Base-by-base conservation (phyloP, 2,113 vertebrate genomes). In the Erythrocebus patas region DNA sequence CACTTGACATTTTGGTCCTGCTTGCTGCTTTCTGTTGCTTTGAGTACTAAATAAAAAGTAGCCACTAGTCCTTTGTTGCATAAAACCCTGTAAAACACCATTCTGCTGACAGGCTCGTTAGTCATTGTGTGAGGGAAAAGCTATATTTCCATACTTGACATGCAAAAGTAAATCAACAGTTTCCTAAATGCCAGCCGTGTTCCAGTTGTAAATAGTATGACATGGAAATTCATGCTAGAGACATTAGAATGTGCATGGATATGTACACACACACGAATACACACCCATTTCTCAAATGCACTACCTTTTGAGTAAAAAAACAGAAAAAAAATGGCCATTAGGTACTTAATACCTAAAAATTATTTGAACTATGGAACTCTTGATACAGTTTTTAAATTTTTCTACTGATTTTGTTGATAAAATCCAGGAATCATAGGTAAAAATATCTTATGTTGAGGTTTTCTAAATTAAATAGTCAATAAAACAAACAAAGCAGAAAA, bases 101-200 rank as follows among this genome's bases (percentile, higher is more conserved):
- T 78, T 83, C 48, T 73, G 3, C 66, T 89, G 94, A 97, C 88
- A 97, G 82, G 66, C 45, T 97, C 81, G 73, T 98, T 96, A 98
- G 91, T 91, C 32, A 96, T 38, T 64, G 16, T 79, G 50, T 52
- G 40, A 9, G 4, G 16, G 40, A 35, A 97, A 94, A 96, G 93
- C 72, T 86, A 1, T 93, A 92, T 95, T 98, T 97, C 66, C 45
- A 30, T 83, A 57, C 57, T 80, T 82, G 97, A 97, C 92, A 82
- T 85, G 38, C 50, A 91, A 90, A 93, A 97, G 82, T 96, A 97
- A 97, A 97, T 97, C 96, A 97, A 3, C 4, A 3, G 68, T 88
- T 95, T 84, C 43, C 43, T 73, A 93, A 96, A 93, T 93, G 68
- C 64, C 75, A 96, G 38, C 25, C 45, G 35, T 73, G 68, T 80